Evolutionary conservation across 2,113 vertebrate genomes (phyloP).

Genomic region (Cnemophilus loriae): DNA sequence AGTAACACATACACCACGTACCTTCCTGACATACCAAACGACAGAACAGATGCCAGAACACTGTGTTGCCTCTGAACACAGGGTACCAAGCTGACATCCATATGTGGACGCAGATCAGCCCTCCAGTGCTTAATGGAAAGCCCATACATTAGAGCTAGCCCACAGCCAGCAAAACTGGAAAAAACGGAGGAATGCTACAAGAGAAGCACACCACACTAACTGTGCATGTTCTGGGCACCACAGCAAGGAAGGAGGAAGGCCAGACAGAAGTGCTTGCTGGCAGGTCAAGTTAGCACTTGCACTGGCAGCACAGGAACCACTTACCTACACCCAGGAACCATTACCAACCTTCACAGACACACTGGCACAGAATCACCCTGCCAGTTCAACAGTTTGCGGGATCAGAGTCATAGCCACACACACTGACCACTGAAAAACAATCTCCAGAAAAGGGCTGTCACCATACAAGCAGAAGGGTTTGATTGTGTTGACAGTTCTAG

Average conservation of each 20-base stretch:
- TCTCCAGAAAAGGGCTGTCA: background rate
- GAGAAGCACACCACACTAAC: background rate
- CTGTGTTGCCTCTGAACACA: background rate
- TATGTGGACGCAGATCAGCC: background rate
- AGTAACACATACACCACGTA: background rate
- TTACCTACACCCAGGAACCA: background rate
- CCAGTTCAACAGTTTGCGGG: background rate
- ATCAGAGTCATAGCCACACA: background rate
- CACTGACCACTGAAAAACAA: background rate
- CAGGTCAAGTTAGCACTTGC: background rate
- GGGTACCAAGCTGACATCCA: background rate
- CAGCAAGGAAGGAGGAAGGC: background rate
- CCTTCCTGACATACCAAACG: background rate
- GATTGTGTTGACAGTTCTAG: background rate
- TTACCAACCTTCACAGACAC: background rate
- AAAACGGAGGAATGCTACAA: background rate
- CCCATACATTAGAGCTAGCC: background rate
- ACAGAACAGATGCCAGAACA: background rate
- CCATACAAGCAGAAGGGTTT: background rate
- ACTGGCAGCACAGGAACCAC: background rate
- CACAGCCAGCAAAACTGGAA: background rate
- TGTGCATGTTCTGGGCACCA: rapidly evolving
- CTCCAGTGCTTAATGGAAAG: background rate
- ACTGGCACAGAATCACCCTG: background rate
- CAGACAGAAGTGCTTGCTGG: background rate